Conservation (phyloP, 2,797 vertebrate genomes). For the Sciaenops ocellatus region DNA sequence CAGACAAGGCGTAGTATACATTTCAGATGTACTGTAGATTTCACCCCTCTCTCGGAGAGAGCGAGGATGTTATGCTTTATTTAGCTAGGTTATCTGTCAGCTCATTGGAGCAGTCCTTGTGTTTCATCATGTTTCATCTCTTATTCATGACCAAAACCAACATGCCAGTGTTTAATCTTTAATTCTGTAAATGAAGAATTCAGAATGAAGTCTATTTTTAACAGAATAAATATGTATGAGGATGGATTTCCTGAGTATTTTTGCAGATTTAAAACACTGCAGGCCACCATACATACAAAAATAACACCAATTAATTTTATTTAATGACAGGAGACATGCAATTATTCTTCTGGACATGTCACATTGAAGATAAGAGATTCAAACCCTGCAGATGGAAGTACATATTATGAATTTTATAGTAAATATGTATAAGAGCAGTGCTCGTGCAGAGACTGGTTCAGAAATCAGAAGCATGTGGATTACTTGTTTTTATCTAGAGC, state of each 20-base stretch:
- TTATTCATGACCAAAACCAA: conserved; percentile 59
- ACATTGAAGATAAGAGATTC: not conserved
- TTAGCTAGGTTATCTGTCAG: conserved; percentile 39
- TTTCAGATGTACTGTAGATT: conserved; percentile 40
- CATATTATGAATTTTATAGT: not conserved
- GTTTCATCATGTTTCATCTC: conserved; percentile 49
- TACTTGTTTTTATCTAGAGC: conserved; percentile 9
- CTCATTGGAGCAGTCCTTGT: conserved; percentile 33
- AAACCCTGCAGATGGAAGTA: not conserved
- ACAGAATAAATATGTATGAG: not conserved
- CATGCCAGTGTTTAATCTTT: conserved; percentile 64
- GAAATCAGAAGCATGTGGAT: conserved; percentile 11
- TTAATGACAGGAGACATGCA: not conserved
- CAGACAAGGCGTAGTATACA: conserved; percentile 50
- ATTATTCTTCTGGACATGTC: not conserved
- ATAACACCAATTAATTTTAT: not conserved
- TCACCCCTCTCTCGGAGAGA: conserved; percentile 6
- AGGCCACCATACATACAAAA: not conserved
- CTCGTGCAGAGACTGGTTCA: not conserved
- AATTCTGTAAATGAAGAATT: conserved; percentile 49
- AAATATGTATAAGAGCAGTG: not conserved
- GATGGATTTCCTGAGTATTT: not conserved
- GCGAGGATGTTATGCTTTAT: conserved; percentile 41
- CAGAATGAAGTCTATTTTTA: conserved; percentile 58
- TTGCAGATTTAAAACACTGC: not conserved